phyloP scores from a whole-genome alignment of 53 echinoderm and acorn worm species.

The Pentamera pediparva region DNA sequence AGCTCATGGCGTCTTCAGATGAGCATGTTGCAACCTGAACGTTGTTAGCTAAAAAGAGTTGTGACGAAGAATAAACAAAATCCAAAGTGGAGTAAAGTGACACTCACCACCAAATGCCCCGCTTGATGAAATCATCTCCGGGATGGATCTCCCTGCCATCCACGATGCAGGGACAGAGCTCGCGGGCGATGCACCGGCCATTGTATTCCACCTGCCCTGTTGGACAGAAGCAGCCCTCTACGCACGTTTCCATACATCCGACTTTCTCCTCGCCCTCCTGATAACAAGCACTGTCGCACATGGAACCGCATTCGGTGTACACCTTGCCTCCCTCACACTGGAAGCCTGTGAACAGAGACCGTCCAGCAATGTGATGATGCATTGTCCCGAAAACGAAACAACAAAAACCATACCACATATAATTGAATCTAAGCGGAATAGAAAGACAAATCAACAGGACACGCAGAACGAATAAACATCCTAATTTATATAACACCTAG shows the following conservation, averaged over 20 bases:
- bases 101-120: constrained; percentile 65
- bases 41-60: no score
- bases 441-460: no score
- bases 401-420: no score
- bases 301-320: constrained; percentile 52
- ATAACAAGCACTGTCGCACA: constrained; percentile 51
- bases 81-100: no score
- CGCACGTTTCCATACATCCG: constrained; percentile 48
- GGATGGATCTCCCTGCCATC: constrained; percentile 1
- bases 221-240: constrained; percentile 85
- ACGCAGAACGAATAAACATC: no score
- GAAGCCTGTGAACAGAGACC: constrained; percentile 42
- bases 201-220: constrained; percentile 24
- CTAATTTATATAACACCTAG: no score
- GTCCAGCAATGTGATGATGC: no score
- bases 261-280: background rate
- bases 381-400: no score
- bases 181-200: constrained; percentile 37
- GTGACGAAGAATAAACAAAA: no score
- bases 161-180: constrained; percentile 55
- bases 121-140: constrained; percentile 6
- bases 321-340: constrained; percentile 60
- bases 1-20: no score
- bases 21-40: no score
- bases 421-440: no score